phyloP scores from a whole-genome alignment of 2,797 vertebrate genomes.

The Euphonia xanthogaster region DNA sequence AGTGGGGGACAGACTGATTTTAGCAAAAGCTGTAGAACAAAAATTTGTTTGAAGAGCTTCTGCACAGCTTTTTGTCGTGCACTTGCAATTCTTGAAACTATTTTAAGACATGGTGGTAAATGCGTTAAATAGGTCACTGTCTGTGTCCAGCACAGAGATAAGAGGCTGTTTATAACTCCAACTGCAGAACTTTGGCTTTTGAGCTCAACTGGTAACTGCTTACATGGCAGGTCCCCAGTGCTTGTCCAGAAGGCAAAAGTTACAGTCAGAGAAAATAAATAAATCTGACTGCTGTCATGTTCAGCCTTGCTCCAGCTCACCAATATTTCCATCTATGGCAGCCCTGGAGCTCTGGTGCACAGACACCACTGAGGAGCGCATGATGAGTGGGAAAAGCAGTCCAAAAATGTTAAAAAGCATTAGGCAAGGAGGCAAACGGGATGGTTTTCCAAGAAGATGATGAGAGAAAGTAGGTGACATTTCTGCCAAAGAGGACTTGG shows the following conservation, averaged over 20 bases:
- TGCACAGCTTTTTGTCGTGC: background rate
- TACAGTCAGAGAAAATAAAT: constrained; percentile 35
- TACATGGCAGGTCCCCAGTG: background rate
- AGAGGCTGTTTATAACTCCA: constrained; percentile 27
- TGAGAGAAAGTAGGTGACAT: background rate
- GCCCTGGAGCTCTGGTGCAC: background rate
- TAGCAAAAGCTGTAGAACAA: background rate
- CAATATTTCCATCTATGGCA: constrained; percentile 36
- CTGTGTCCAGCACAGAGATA: constrained; percentile 34
- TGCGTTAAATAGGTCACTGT: constrained; percentile 38
- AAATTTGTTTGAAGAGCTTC: background rate
- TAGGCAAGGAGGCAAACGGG: background rate
- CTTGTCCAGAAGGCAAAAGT: constrained; percentile 21
- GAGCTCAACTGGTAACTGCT: constrained; percentile 43
- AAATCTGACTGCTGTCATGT: constrained; percentile 35
- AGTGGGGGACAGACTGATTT: background rate
- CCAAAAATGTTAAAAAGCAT: background rate
- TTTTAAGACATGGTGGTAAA: background rate
- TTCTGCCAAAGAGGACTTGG: background rate
- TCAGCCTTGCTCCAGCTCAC: background rate
- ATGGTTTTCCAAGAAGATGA: background rate
- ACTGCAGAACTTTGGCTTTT: constrained; percentile 27
- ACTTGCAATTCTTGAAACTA: background rate
- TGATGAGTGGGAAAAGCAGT: background rate
- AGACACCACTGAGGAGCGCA: background rate